Evolutionary conservation across 2,797 vertebrate genomes (phyloP).

Genomic region (Cichlasoma orientale): DNA sequence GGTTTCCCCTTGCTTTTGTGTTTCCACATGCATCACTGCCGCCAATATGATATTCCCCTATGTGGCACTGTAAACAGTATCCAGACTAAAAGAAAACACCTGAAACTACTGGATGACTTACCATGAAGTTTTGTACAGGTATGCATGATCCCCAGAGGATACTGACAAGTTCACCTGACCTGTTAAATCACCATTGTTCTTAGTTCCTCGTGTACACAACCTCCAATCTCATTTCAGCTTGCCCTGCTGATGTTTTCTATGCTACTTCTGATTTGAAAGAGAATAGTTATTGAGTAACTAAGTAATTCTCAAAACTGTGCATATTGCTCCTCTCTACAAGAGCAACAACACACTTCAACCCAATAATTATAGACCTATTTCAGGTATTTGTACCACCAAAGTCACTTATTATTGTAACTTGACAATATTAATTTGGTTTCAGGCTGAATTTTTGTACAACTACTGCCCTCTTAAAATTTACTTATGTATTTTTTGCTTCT

Average conservation of each 20-base stretch:
- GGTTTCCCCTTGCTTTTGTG: constrained; percentile 67
- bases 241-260: not conserved
- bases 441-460: not conserved
- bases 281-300: not conserved
- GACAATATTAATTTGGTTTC: not conserved
- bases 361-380: not conserved
- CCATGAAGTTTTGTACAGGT: not conserved
- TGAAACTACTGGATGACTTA: not conserved
- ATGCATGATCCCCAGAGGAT: not conserved
- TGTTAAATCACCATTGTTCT: not conserved
- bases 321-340: not conserved
- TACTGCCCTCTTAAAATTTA: not conserved
- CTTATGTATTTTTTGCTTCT: not conserved
- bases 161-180: not conserved
- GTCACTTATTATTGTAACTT: not conserved
- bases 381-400: not conserved
- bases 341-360: not conserved
- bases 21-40: constrained; percentile 56
- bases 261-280: not conserved
- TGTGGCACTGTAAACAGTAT: constrained; percentile 7
- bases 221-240: not conserved
- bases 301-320: not conserved
- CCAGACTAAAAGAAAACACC: not conserved
- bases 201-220: no score
- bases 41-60: constrained; percentile 24